Evolutionary conservation across 2,113 vertebrate genomes (phyloP), one percentile per base, ranked within the genome.

Genomic region (Anoplopoma fimbria): DNA sequence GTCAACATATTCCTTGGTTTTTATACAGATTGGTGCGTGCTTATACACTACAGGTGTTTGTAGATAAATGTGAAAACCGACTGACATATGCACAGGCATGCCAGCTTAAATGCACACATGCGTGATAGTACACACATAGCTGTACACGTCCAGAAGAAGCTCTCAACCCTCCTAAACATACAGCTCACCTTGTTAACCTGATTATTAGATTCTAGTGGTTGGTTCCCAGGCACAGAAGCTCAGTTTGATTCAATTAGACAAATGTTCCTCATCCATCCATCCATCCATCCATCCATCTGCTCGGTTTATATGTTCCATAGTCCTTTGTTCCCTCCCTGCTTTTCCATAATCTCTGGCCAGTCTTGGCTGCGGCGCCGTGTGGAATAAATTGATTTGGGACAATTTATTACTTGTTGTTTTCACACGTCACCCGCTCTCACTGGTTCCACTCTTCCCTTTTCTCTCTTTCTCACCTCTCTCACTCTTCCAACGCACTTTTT

Each of bases 231-330:
- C 60, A 8, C 38, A 70, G 72, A 61, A 31, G 63, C 84, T 85
- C 63, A 47, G 69, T 85, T 77, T 93, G 78, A 93, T 92, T 93
- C 69, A 89, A 88, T 92, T 89, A 91, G 81, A 75, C 57, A 65
- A 69, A 84, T 36, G 49, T 78, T 80, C 49, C 83, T 68, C 33
- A n/a, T 64, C 33, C 57, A 33, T 80, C 77, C 55, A 45, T 58
- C 58, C n/a, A 7, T 51, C 23, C 73, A 17, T 69, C 70, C 51
- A 51, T 75, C 76, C 51, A 77, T 81, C 82, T 55, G 58, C 83
- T 69, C 38, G 27, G 10, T 36, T 68, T 53, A 36, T 82, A 25
- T 38, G 38, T 68, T 36, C 70, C 42, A 57, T 23, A 60, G 23
- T 72, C 69, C 79, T 87, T 91, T 81, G 80, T 90, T 83, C 67